phyloP scores from a whole-genome alignment of 2,888 invertebrate genomes.

The Taphrorychus bicolor region DNA sequence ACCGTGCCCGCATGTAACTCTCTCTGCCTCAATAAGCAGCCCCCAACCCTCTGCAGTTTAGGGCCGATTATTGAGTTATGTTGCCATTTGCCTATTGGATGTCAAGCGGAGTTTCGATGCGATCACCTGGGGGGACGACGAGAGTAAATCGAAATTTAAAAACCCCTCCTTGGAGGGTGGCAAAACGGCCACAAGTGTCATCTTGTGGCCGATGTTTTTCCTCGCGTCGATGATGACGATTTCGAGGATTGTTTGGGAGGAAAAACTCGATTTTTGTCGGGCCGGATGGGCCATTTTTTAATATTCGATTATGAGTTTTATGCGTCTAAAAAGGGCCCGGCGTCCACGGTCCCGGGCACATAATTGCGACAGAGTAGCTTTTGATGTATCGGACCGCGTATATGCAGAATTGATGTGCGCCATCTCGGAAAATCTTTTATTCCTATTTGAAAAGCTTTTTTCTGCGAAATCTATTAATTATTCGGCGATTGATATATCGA shows the following conservation, averaged over 20 bases:
- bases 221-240: too few species aligned
- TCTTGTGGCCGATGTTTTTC: background rate
- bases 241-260: background rate
- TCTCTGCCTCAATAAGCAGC: background rate
- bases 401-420: constrained; percentile 18
- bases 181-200: background rate
- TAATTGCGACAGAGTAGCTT: constrained; percentile 36
- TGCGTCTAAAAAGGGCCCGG: constrained; percentile 35
- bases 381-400: constrained; percentile 30
- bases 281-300: constrained; percentile 29
- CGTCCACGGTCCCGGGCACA: constrained; percentile 12
- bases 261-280: too few species aligned
- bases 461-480: background rate
- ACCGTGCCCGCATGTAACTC: background rate
- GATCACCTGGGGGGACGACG: background rate
- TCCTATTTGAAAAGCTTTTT: constrained; percentile 12
- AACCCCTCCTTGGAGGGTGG: background rate
- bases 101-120: background rate
- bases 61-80: background rate
- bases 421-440: constrained; percentile 15
- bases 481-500: constrained; percentile 1
- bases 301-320: constrained; percentile 37
- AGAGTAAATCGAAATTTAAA: background rate
- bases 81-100: background rate
- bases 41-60: background rate